Base-by-base conservation (phyloP, 2,797 vertebrate species). In the Chrysolophus pictus region DNA sequence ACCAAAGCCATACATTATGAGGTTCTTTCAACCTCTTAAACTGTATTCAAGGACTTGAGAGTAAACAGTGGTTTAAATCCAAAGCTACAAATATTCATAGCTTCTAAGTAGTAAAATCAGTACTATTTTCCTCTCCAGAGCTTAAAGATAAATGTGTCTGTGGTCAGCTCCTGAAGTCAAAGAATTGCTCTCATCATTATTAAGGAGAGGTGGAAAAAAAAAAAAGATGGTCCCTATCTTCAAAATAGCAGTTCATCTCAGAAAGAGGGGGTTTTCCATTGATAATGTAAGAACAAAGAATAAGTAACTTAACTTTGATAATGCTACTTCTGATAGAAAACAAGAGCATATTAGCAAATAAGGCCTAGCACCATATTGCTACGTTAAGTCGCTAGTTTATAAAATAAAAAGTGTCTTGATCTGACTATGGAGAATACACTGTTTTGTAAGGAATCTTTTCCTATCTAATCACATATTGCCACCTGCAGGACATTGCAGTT, bases 251-350 rank as follows among this genome's bases (percentile, higher is more conserved):
- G 51, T 84, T 86, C 58, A 93, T 35, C 35, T 73, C 77, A 44
- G 42, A 92, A 90, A 88, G 28, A n/a, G 46, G 4, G 81, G 3
- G 17, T 18, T 82, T 79, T 88, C 64, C 71, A 51, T 73, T 35
- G 35, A 84, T 68, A 71, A 84, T 5, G 39, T 47, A 68, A 79
- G 76, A 95, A 62, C 9, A 93, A 59, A 79, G 87, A 87, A 93
- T 46, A 69, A 93, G 62, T 31, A 70, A 51, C 74, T 87, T 28
- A 67, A 78, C 33, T 92, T 71, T 93, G 79, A 95, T 8, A 87
- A 65, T 76, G 55, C 14, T 94, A 63, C 39, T 77, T 85, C 42
- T 80, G 49, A 84, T 91, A 89, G 31, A 91, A 74, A n/a, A 23
- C 19, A 49, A 65, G 44, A 90, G 69, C 60, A 74, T 14, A 83